Base-by-base conservation (phyloP, 2,113 vertebrate genomes). In the Calidris pygmaea region DNA sequence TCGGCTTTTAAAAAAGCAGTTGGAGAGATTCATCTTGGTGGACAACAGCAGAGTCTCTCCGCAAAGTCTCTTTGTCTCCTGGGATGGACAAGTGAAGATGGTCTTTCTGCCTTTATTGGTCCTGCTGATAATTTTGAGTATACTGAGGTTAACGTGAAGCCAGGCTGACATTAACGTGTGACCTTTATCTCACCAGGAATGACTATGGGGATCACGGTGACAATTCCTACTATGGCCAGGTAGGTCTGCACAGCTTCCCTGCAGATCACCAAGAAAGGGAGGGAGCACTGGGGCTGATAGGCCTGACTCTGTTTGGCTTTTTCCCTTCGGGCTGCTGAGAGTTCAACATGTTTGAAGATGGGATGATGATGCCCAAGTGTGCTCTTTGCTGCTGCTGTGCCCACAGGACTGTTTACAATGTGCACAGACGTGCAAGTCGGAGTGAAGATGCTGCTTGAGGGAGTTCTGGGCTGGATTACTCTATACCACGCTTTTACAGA, bases 191-290 rank as follows among this genome's bases (percentile, higher is more conserved):
- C 96, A 66, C 55, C 96, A 98, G 98, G 96, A 98, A 98, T 74
- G 98, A 98, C 95, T 98, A 98, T 52, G 98, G 98, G 59, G 98
- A 98, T 72, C 98, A 98, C 0, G 84, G 97, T 67, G 97, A 98
- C 92, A 97, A 98, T 77, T 97, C 97, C 88, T 97, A 98, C 93
- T 98, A 98, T 48, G 97, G 96, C 63, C 98, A 90, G 98, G 98
- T 98, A 98, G 70, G 98, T 89, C 63, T 89, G 39, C 66, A 19
- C 66, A 23, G 56, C 39, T 81, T 84, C 37, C 12, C 56, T 76
- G 66, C 56, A 50, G 27, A 19, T 34, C 4, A 3, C 75, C 6
- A 10, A 10, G 39, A 39, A 63, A 76, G 37, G 32, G 27, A 39
- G 23, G 66, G 30, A 74, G 30, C 14, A 3, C 15, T 3, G 7